Percentiles rank a stretch among this genome's conserved stretches.
Evolutionary conservation across 30 jellyfish, hydroid and myxozoan species (phyloP).

Genomic region (Hydractinia echinata): DNA sequence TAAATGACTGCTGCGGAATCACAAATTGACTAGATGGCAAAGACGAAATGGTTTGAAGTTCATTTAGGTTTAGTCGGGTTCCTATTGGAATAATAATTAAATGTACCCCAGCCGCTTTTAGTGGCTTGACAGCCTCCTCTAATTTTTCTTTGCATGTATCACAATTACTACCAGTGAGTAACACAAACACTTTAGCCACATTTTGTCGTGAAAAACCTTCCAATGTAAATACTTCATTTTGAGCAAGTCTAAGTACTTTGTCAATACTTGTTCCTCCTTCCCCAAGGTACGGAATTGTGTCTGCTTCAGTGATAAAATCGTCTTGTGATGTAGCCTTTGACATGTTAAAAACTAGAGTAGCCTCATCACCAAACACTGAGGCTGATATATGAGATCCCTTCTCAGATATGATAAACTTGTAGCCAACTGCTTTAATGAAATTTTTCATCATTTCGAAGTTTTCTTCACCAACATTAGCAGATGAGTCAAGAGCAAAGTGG

Average conservation of each 20-base stretch:
- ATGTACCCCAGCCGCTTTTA: slow-evolving; percentile 82
- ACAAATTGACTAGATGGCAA: slow-evolving; percentile 50
- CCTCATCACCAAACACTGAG: slow-evolving; percentile 79
- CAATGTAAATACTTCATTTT: slow-evolving; percentile 69
- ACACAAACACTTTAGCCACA: slow-evolving; percentile 76
- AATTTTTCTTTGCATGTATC: slow-evolving; percentile 64
- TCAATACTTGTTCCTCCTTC: slow-evolving; percentile 59
- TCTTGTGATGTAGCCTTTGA: slow-evolving; percentile 64
- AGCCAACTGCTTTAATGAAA: slow-evolving; percentile 61
- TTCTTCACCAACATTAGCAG: slow-evolving; percentile 47
- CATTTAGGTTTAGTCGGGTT: slow-evolving; percentile 37
- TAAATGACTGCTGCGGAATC: slow-evolving; percentile 21
- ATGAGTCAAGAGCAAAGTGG: slow-evolving; percentile 93
- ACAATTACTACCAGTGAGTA: slow-evolving; percentile 81
- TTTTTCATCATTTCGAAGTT: slow-evolving; percentile 54
- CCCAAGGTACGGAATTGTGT: slow-evolving; percentile 55
- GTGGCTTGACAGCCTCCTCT: slow-evolving; percentile 69
- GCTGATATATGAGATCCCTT: slow-evolving; percentile 91
- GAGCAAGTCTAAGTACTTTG: slow-evolving; percentile 53
- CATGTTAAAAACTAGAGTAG: slow-evolving; percentile 55
- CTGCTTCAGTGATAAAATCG: slow-evolving; percentile 36
- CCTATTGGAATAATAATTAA: slow-evolving; percentile 73
- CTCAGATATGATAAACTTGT: slow-evolving; percentile 70
- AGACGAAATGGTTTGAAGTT: slow-evolving; percentile 56
- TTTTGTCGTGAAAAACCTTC: slow-evolving; percentile 87